phyloP scores from a whole-genome alignment of 2,888 invertebrate species.

The Liposcelis brunnea region DNA sequence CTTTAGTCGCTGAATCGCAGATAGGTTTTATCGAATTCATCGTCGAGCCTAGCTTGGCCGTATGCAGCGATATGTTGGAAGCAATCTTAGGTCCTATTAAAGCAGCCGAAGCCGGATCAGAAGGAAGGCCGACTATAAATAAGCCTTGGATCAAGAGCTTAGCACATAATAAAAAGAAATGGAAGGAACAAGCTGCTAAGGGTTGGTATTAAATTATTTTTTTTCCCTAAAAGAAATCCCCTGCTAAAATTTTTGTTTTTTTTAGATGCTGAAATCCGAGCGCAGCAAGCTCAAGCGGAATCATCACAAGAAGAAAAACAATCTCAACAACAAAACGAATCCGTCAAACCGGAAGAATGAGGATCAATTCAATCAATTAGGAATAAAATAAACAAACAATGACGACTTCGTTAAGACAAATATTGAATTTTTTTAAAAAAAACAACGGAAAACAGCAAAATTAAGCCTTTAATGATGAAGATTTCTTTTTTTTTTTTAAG shows the following conservation, averaged over 20 bases:
- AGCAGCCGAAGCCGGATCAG: constrained; percentile 23
- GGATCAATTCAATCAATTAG: no score
- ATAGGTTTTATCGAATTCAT: constrained; percentile 94
- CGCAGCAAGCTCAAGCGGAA: constrained; percentile 7
- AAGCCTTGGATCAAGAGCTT: constrained; percentile 69
- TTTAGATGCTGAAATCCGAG: constrained; percentile 13
- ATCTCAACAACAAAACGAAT: not conserved
- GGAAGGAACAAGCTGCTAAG: constrained; percentile 66
- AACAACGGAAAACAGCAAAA: not conserved
- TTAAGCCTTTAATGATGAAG: not conserved
- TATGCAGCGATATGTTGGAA: constrained; percentile 83
- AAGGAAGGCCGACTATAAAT: constrained; percentile 31
- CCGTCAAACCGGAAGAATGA: not conserved
- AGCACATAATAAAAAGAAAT: constrained; percentile 60
- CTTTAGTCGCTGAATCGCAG: constrained; percentile 84
- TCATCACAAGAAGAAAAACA: not conserved
- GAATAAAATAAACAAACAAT: no score
- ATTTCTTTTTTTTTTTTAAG: not conserved
- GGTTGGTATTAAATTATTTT: constrained; percentile 31
- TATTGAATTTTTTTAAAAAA: not conserved
- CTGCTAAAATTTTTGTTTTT: constrained; percentile 3
- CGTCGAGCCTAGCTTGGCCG: constrained; percentile 87
- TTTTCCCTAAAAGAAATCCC: not conserved
- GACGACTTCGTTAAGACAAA: not conserved
- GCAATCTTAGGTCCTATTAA: constrained; percentile 49